Base-by-base conservation (phyloP, 2,888 invertebrate genomes). In the Gymnocheta viridis region DNA sequence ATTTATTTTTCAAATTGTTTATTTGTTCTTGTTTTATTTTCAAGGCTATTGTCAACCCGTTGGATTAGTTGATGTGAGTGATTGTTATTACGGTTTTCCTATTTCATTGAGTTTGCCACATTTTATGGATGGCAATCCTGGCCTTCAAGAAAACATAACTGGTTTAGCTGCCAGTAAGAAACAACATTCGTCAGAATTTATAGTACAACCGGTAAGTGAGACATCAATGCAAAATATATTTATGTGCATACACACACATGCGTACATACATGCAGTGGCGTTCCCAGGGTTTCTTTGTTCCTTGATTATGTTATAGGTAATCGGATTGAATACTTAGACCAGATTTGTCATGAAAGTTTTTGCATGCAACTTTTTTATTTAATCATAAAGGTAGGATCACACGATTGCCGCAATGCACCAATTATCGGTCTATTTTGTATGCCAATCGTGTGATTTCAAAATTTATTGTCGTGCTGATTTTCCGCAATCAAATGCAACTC, bases 31-130 rank as follows among this genome's bases (percentile, higher is more conserved):
- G 10, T 64, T 70, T 66, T 70, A 70, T 80, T 86, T 91, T 87
- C 10, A 90, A 93, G 94, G 93, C 24, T 92, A 93, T 83, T 97
- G 97, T 88, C 93, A 96, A 17, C 95, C 95, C 3, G 91, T 93
- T 41, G 98, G 98, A 6, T 91, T 97, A 2, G 93, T 97, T 29
- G 97, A 98, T 89, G 97, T 98, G 44, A 94, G 95, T 0, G 95
- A 95, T 69, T 98, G 98, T 89, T 97, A 97, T 92, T 97, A 97
- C 89, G 97, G 97, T 0, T 97, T 97, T 90, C 98, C 98, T 0
- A 97, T 98, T 56, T 96, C 96, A 0, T 92, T 97, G 6, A 97
- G 97, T 49, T 96, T 96, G 91, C 98, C 98, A 0, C 98, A 98
- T 90, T 98, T 97, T 91, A 95, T 96, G 90, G 94, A 96, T 84